Percentiles rank a stretch among this genome's conserved stretches.
phyloP scores from a whole-genome alignment of 1,140 invertebrate species.

The Nebria ingens region DNA sequence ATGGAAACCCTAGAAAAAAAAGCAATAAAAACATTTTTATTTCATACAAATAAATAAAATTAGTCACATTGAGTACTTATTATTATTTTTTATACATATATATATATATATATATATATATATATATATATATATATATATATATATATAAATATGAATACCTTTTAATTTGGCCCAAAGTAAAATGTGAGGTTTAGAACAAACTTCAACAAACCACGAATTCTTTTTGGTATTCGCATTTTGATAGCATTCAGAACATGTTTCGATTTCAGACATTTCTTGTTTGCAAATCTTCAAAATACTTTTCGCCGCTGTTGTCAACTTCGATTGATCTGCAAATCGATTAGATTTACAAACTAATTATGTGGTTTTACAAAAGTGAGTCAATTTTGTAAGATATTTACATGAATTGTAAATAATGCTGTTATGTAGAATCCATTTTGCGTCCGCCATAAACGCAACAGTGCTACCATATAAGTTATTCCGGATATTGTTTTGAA shows the following conservation, averaged over 20 bases:
- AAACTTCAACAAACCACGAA: conserved; percentile 86
- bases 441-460: conserved; percentile 77
- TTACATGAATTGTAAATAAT: conserved; percentile 80
- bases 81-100: no score
- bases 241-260: conserved; percentile 85
- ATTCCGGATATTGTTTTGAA: conserved; percentile 67
- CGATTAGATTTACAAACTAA: neutral
- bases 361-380: neutral
- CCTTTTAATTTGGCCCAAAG: conserved; percentile 89
- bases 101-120: neutral
- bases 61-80: no score
- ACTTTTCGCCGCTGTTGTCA: conserved; percentile 64
- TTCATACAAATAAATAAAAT: neutral
- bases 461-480: conserved; percentile 81
- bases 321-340: conserved; percentile 59
- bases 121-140: neutral
- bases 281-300: conserved; percentile 73
- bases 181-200: conserved; percentile 74
- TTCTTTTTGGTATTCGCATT: conserved; percentile 72
- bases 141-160: conserved; percentile 18
- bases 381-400: no score
- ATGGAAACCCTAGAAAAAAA: conserved; percentile 60
- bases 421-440: conserved; percentile 89
- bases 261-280: conserved; percentile 84
- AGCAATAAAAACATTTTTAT: neutral